Conservation (phyloP, 2,113 vertebrate species). For the Leptosomus discolor region DNA sequence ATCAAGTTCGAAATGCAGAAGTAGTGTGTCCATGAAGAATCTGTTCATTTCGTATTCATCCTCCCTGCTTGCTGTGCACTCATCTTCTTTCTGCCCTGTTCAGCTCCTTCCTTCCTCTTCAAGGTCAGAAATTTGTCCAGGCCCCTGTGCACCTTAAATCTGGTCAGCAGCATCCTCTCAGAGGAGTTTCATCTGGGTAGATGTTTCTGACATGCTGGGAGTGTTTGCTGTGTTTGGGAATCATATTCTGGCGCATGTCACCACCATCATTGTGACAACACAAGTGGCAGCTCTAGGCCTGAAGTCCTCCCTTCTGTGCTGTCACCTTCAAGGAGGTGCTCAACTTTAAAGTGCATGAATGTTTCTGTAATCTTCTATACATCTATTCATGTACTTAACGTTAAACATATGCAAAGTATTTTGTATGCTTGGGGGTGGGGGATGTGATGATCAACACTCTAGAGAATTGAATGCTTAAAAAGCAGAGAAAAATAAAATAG, state of each 20-base stretch:
- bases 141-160: neutral
- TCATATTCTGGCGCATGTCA: neutral
- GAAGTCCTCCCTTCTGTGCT: neutral
- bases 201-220: neutral
- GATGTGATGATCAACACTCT: neutral
- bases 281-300: neutral
- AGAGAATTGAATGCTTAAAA: neutral
- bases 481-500: neutral
- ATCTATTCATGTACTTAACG: neutral
- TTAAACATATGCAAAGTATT: neutral
- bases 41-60: neutral
- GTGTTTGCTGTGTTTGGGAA: neutral
- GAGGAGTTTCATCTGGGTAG: neutral
- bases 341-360: neutral
- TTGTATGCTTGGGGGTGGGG: neutral
- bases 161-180: neutral
- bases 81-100: neutral
- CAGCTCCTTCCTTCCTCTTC: neutral
- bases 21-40: neutral
- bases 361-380: neutral
- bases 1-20: neutral
- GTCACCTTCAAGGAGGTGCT: neutral
- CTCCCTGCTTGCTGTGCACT: neutral
- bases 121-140: neutral
- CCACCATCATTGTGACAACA: neutral